These are phyloP conservation scores for Eciton burchellii DNA, from an alignment of 1,140 invertebrate species.

Conservation along the genomic window DNA sequence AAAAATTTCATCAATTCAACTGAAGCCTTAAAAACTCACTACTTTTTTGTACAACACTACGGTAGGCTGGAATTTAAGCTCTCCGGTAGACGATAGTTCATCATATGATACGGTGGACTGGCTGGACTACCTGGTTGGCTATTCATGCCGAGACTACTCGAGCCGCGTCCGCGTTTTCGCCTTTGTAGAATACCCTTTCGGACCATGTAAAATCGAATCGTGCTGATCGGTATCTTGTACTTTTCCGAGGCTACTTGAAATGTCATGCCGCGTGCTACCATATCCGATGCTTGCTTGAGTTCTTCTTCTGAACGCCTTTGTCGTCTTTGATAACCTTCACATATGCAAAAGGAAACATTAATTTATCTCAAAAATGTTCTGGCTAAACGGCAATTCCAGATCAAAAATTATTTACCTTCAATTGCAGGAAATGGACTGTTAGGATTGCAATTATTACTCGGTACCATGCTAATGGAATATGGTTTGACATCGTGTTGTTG, in stretches of 20 bases:
- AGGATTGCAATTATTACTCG: slow-evolving; percentile 81
- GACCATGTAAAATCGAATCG: slow-evolving; percentile 93
- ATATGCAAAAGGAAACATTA: not conserved
- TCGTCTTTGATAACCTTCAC: slow-evolving; percentile 85
- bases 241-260: slow-evolving; percentile 93
- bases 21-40: slow-evolving; percentile 80
- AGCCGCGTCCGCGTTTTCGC: slow-evolving; percentile 89
- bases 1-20: slow-evolving; percentile 75
- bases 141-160: slow-evolving; percentile 80
- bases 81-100: slow-evolving; percentile 90
- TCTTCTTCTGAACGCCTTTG: slow-evolving; percentile 91
- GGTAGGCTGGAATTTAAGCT: slow-evolving; percentile 85
- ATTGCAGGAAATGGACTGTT: slow-evolving; percentile 83
- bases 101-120: slow-evolving; percentile 90
- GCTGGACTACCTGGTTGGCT: slow-evolving; percentile 86
- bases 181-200: slow-evolving; percentile 92
- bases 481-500: slow-evolving; percentile 81
- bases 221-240: slow-evolving; percentile 94
- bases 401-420: slow-evolving; percentile 80
- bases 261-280: slow-evolving; percentile 91
- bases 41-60: slow-evolving; percentile 80
- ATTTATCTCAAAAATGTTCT: not conserved
- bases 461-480: slow-evolving; percentile 84
- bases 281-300: slow-evolving; percentile 91
- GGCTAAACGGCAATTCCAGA: not conserved